Evolutionary conservation across 2,797 vertebrate species (phyloP).

Genomic region (Eurystomus glaucurus): DNA sequence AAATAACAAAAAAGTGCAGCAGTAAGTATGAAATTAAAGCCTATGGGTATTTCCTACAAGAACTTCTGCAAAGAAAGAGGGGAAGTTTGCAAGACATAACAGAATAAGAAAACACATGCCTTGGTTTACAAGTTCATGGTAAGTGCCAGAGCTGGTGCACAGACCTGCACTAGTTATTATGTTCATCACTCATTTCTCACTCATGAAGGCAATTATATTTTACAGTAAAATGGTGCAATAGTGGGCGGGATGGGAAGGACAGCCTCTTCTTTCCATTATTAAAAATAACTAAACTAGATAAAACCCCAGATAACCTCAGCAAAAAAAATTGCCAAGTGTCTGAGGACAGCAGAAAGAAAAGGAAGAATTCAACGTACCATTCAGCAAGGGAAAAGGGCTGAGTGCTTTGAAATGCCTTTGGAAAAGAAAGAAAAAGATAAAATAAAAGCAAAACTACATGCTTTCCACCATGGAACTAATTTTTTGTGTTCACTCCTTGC

Average conservation of each 20-base stretch:
- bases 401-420: neutral
- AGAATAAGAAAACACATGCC: neutral
- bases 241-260: neutral
- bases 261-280: slow-evolving; percentile 4
- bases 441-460: slow-evolving; percentile 4
- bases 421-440: neutral
- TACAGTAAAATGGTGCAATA: neutral
- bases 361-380: neutral
- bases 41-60: slow-evolving; percentile 35
- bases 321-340: neutral
- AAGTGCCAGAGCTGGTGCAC: neutral
- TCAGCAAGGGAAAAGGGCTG: neutral
- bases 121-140: neutral
- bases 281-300: slow-evolving; percentile 44
- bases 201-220: neutral
- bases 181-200: neutral
- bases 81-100: slow-evolving; percentile 1
- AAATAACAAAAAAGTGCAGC: slow-evolving; percentile 62
- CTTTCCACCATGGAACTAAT: slow-evolving; percentile 6
- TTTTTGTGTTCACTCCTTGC: slow-evolving; percentile 19
- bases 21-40: slow-evolving; percentile 20
- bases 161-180: neutral
- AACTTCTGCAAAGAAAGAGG: slow-evolving; percentile 3
- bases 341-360: neutral
- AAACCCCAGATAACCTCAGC: slow-evolving; percentile 44